phyloP scores from a whole-genome alignment of 2,797 vertebrate species.

The Sphenodon punctatus region DNA sequence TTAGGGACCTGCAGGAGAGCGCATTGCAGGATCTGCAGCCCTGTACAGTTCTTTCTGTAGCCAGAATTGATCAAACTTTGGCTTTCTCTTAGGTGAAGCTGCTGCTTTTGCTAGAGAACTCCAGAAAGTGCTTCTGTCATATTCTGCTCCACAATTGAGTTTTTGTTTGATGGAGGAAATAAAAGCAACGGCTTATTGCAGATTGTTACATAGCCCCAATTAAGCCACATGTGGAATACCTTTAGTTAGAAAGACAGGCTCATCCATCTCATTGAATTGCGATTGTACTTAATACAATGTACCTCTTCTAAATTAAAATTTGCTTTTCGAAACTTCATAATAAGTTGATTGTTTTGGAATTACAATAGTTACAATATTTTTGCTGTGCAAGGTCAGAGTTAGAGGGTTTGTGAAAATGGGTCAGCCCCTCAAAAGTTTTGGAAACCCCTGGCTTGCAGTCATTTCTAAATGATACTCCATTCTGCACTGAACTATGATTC shows the following conservation, averaged over 20 bases:
- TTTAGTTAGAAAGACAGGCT: neutral
- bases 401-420: neutral
- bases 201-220: neutral
- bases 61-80: neutral
- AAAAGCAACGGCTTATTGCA: neutral
- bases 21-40: too few species aligned
- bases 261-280: rapidly evolving
- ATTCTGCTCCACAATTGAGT: neutral
- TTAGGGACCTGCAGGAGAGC: too few species aligned
- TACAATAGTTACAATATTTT: neutral
- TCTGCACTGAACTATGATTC: neutral
- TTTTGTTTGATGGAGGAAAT: neutral
- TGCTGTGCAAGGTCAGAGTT: neutral
- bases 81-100: neutral
- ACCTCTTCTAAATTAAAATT: neutral
- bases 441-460: neutral
- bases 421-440: neutral
- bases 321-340: neutral
- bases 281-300: neutral
- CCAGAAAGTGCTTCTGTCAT: neutral
- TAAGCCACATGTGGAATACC: neutral
- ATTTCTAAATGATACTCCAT: neutral
- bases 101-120: rapidly evolving
- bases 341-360: neutral
- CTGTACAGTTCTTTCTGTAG: too few species aligned